Evolutionary conservation across 2,113 vertebrate genomes (phyloP).

Genomic region (Himantopus leucocephalus): DNA sequence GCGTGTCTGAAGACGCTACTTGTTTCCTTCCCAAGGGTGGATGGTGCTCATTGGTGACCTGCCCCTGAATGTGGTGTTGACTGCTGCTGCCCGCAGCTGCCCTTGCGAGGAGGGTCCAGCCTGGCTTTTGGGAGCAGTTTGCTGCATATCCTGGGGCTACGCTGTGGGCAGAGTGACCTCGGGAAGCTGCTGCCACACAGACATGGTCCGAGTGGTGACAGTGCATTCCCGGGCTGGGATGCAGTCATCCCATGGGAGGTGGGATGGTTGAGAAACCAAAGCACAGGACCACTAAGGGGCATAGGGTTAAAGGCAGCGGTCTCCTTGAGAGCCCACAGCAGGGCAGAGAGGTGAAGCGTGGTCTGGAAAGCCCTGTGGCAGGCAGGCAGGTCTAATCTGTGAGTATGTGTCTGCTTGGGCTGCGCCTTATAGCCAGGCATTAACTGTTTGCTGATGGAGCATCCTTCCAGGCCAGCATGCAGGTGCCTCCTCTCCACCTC

Average conservation of each 20-base stretch:
- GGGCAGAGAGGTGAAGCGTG: not conserved
- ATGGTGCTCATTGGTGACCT: not conserved
- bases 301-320: not conserved
- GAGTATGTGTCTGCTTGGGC: not conserved
- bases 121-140: fast-evolving
- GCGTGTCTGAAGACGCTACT: not conserved
- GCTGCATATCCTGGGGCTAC: fast-evolving
- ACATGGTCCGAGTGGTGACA: fast-evolving
- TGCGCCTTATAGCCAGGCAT: not conserved
- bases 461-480: not conserved
- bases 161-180: fast-evolving
- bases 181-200: not conserved
- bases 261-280: not conserved
- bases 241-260: not conserved
- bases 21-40: not conserved
- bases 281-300: fast-evolving
- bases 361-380: not conserved
- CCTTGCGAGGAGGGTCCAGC: not conserved
- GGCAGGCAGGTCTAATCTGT: not conserved
- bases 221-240: fast-evolving
- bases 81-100: not conserved
- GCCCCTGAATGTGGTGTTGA: fast-evolving
- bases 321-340: fast-evolving
- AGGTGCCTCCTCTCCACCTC: not conserved
- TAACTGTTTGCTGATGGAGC: not conserved